phyloP scores from a whole-genome alignment of 2,797 vertebrate species.

The Argya squamiceps region DNA sequence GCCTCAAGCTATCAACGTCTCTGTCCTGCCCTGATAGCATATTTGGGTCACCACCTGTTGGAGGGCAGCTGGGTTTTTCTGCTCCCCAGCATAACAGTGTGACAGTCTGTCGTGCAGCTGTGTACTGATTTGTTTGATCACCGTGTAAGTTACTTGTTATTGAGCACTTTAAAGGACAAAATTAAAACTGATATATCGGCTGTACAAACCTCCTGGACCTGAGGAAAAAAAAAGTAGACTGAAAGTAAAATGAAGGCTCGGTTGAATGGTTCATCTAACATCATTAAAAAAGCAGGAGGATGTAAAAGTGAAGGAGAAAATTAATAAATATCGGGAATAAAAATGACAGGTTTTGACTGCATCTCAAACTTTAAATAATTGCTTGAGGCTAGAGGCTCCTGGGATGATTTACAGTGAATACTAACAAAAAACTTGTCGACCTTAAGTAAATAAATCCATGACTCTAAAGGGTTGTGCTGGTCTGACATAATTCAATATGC shows the following conservation, averaged over 20 bases:
- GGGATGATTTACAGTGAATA: neutral
- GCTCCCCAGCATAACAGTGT: neutral
- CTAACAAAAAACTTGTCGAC: neutral
- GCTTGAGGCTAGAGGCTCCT: neutral
- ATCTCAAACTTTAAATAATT: conserved; percentile 1
- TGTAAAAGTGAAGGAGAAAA: neutral
- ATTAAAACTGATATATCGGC: neutral
- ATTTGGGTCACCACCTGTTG: neutral
- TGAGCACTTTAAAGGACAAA: neutral
- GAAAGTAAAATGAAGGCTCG: neutral
- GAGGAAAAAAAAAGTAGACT: neutral
- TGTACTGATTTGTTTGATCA: neutral
- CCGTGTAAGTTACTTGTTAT: rapidly evolving
- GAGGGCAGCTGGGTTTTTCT: neutral
- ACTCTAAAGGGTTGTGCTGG: neutral
- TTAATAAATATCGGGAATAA: neutral
- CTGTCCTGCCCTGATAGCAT: neutral
- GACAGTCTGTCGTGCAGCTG: neutral
- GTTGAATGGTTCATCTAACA: neutral
- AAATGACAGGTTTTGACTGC: neutral
- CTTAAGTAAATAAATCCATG: neutral
- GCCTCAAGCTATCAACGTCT: neutral
- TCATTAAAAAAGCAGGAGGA: neutral
- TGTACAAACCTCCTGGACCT: neutral
- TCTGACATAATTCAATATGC: neutral